Evolutionary conservation across 2,888 invertebrate species (phyloP).

Genomic region (Rotaria sp.): DNA sequence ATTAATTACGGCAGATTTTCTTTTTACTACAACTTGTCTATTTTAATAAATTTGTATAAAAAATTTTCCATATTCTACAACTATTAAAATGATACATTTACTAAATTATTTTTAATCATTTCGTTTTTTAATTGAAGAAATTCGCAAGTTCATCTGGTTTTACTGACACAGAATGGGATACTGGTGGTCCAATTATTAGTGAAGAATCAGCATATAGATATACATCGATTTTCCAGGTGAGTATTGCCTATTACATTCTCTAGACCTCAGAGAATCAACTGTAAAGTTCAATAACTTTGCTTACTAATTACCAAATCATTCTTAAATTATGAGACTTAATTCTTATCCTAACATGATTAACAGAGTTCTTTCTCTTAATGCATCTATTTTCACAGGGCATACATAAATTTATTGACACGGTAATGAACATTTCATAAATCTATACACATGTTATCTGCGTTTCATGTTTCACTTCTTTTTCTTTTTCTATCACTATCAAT

Average conservation of each 20-base stretch:
- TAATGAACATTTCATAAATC: not conserved
- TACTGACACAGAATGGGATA: not conserved
- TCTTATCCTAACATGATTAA: not conserved
- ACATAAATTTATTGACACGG: slow-evolving; percentile 12
- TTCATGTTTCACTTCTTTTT: not conserved
- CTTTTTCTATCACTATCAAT: not conserved
- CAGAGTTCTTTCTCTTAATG: not conserved
- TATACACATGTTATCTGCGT: not conserved
- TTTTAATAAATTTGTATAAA: too few relatives aligned
- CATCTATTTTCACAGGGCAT: not conserved
- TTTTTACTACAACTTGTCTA: too few relatives aligned
- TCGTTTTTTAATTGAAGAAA: not conserved
- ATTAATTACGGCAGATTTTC: too few relatives aligned
- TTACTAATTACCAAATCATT: not conserved
- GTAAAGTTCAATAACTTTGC: not conserved
- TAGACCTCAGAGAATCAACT: too few relatives aligned
- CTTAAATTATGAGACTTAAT: not conserved
- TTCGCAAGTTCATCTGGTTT: not conserved
- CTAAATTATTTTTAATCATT: not conserved
- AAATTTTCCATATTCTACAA: not conserved
- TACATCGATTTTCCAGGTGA: slow-evolving; percentile 15
- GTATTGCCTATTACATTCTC: not conserved
- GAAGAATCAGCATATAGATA: slow-evolving; percentile 18
- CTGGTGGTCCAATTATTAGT: not conserved
- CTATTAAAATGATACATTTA: not conserved